A percentile compares a stretch with the other conserved stretches of the same genome.
Conservation (phyloP, 35 echinoderm and acorn worm species). For the Amphiura filiformis region DNA sequence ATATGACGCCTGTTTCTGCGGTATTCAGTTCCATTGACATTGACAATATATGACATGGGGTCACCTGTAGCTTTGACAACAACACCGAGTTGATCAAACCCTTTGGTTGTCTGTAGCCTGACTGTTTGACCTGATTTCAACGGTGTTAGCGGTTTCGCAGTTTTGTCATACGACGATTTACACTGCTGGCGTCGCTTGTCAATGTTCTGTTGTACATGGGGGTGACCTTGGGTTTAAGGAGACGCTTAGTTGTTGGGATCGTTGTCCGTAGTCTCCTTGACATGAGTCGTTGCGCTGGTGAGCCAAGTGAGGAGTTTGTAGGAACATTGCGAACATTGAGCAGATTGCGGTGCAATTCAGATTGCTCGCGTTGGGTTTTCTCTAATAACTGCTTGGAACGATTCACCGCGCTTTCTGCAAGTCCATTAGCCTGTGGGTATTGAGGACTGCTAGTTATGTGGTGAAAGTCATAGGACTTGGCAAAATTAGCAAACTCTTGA, state of each 20-base stretch:
- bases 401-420: constrained; percentile 45
- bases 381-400: constrained; percentile 50
- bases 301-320: constrained; percentile 29
- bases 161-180: constrained; percentile 44
- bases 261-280: constrained; percentile 34
- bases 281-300: constrained; percentile 45
- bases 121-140: constrained; percentile 43
- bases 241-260: constrained; percentile 8
- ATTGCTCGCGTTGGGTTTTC: constrained; percentile 41
- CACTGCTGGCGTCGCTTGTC: not conserved
- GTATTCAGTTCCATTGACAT: not conserved
- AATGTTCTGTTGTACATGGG: not conserved
- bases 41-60: constrained; percentile 36
- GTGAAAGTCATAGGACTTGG: constrained; percentile 44
- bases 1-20: constrained; percentile 18
- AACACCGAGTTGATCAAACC: constrained; percentile 41
- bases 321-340: constrained; percentile 50
- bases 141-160: constrained; percentile 18
- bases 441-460: constrained; percentile 67
- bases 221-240: constrained; percentile 30
- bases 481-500: constrained; percentile 60
- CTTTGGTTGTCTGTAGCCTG: constrained; percentile 38
- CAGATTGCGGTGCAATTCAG: constrained; percentile 41
- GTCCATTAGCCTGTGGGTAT: constrained; percentile 55
- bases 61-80: not conserved